Evolutionary conservation across 2,113 vertebrate species (phyloP), one percentile per base, ranked within the genome.

Genomic region (Macrotus californicus): DNA sequence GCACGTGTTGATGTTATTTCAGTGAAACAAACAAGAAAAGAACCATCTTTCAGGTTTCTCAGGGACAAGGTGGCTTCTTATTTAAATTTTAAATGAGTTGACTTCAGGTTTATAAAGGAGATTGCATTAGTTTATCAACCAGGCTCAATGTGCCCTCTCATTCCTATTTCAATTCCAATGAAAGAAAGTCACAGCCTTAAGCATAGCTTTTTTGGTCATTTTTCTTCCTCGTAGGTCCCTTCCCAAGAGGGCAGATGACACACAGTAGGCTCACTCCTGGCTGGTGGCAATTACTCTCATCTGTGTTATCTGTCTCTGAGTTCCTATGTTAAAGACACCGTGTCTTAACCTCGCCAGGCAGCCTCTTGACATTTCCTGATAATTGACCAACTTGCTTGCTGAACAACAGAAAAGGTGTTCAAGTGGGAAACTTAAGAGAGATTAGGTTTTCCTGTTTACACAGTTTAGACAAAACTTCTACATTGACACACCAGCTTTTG

Each of bases 361-460:
- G 50, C 86, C 93, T 93, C 77, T 97, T 91, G 66, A 88, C 76
- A 46, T 91, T 98, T 97, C 87, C 84, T 97, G 77, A 94, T 92
- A 90, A 96, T 52, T 93, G 73, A 93, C 56, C 92, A 83, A 39
- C 41, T n/a, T 3, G 50, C 48, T 95, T 88, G 73, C 73, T 66
- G 29, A 94, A 96, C 94, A 0, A 1, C 93, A 91, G 48, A 90
- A 95, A 97, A 72, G 48, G 72, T 96, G 41, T 43, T 97, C 94
- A 96, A 94, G 93, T 97, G 96, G 96, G 96, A 97, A 98, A 81
- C 73, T 96, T 97, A 22, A 96, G 94, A 97, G 93, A 98, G 79
- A 69, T 43, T 69, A 50, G 85, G 95, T 95, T 98, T 98, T 98
- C 97, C 98, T 98, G 97, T 98, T 98, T 98, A 98, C 76, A 5